These are phyloP conservation scores for Catharus bicknelli DNA, from an alignment of 2,113 vertebrate genomes.

Conservation along the genomic window DNA sequence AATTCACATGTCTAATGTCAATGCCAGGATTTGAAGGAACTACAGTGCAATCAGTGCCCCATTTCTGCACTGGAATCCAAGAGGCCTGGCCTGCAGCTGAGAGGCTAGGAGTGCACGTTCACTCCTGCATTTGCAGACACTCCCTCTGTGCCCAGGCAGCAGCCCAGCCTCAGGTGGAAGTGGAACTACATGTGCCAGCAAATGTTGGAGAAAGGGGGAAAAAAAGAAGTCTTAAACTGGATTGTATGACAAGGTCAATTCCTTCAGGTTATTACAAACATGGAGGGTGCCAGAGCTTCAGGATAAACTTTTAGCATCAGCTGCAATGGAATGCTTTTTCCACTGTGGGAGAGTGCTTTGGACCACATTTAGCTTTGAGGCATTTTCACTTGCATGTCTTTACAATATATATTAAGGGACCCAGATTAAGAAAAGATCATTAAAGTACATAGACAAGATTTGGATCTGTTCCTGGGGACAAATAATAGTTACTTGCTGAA, in stretches of 20 bases:
- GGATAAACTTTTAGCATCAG: background rate
- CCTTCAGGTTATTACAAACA: background rate
- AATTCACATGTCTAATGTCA: background rate
- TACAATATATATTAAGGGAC: background rate
- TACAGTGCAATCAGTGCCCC: background rate
- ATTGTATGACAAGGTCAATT: background rate
- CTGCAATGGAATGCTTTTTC: background rate
- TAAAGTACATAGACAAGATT: background rate
- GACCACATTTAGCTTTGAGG: background rate
- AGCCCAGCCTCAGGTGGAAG: background rate
- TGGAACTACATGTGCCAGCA: background rate
- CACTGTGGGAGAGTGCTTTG: background rate
- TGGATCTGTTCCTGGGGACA: background rate
- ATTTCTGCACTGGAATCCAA: background rate
- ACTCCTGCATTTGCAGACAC: background rate
- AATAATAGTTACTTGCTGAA: background rate
- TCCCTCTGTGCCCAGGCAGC: background rate
- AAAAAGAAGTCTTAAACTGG: background rate
- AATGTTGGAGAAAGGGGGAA: background rate
- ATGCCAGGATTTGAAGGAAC: background rate
- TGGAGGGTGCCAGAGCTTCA: background rate
- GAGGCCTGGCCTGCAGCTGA: background rate
- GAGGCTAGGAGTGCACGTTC: background rate
- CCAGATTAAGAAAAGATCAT: background rate
- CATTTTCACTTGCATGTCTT: background rate